Evolutionary conservation across 2,888 invertebrate genomes (phyloP).

Genomic region (Stomorhina lunata): DNA sequence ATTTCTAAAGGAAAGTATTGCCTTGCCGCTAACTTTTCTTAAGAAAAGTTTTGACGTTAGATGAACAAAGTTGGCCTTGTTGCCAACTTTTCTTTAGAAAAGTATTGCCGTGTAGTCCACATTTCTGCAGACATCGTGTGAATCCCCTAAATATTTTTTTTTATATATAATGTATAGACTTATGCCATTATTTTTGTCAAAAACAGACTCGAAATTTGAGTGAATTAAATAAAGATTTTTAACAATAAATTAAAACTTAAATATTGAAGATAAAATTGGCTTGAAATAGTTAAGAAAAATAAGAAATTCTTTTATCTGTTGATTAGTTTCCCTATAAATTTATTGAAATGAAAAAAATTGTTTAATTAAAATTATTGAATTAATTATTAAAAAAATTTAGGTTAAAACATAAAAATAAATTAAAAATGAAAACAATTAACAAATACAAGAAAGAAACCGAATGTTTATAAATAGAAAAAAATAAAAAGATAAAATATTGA

Average conservation of each 20-base stretch:
- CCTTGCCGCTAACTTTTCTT: no score
- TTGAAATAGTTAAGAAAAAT: not conserved
- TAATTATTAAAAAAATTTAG: slow-evolving; percentile 23
- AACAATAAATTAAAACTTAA: not conserved
- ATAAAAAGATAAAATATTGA: not conserved
- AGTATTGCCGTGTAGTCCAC: no score
- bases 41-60: no score
- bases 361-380: slow-evolving; percentile 37
- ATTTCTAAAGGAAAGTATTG: no score
- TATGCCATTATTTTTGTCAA: no score
- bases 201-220: slow-evolving; percentile 8
- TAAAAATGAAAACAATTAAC: not conserved
- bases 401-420: not conserved
- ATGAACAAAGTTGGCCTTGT: no score
- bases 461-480: slow-evolving; percentile 7
- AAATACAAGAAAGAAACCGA: not conserved
- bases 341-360: slow-evolving; percentile 46
- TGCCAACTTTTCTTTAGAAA: no score
- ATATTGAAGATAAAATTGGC: slow-evolving; percentile 34
- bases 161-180: no score
- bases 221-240: not conserved
- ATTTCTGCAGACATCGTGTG: no score
- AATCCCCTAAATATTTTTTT: no score
- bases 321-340: slow-evolving; percentile 44
- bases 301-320: slow-evolving; percentile 43